Evolutionary conservation across 2,113 vertebrate genomes (phyloP).

Genomic region (Psettodes erumei): DNA sequence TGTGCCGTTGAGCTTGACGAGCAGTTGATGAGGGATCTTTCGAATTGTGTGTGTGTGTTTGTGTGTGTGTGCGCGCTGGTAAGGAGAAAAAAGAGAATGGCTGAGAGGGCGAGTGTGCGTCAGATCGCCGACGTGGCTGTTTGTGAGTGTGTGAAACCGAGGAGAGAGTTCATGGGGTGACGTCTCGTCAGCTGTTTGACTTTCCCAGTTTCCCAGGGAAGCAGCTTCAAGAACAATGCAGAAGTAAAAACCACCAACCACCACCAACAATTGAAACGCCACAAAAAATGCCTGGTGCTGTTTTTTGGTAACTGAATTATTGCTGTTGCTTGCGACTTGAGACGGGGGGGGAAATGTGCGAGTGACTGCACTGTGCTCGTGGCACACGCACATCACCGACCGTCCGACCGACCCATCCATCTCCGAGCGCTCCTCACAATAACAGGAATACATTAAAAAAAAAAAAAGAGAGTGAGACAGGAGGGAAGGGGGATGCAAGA

Average conservation of each 20-base stretch:
- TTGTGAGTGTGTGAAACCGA: constrained; percentile 68
- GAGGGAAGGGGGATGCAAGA: constrained; percentile 76
- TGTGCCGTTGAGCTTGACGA: constrained; percentile 64
- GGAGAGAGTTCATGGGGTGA: constrained; percentile 76
- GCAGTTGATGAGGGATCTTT: constrained; percentile 61
- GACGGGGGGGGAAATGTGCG: constrained; percentile 59
- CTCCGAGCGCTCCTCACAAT: constrained; percentile 67
- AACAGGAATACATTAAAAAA: constrained; percentile 79
- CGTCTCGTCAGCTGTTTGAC: constrained; percentile 80
- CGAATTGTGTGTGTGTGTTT: constrained; percentile 30
- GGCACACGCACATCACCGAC: constrained; percentile 69
- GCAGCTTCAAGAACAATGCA: constrained; percentile 72
- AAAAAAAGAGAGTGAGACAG: constrained; percentile 66
- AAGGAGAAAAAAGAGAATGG: constrained; percentile 46
- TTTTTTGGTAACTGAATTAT: constrained; percentile 73
- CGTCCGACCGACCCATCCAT: constrained; percentile 72
- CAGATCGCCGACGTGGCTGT: constrained; percentile 58
- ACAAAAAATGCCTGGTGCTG: constrained; percentile 1
- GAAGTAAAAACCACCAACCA: constrained; percentile 63
- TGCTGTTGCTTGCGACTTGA: constrained; percentile 56
- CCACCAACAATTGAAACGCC: constrained; percentile 68
- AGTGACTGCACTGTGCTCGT: constrained; percentile 62
- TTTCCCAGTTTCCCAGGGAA: constrained; percentile 80
- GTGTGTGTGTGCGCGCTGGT: not conserved
- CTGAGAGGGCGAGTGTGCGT: constrained; percentile 53